Evolutionary conservation across 2,113 vertebrate genomes (phyloP), one percentile per base, ranked within the genome.

Genomic region (Gymnocephalus cernua): DNA sequence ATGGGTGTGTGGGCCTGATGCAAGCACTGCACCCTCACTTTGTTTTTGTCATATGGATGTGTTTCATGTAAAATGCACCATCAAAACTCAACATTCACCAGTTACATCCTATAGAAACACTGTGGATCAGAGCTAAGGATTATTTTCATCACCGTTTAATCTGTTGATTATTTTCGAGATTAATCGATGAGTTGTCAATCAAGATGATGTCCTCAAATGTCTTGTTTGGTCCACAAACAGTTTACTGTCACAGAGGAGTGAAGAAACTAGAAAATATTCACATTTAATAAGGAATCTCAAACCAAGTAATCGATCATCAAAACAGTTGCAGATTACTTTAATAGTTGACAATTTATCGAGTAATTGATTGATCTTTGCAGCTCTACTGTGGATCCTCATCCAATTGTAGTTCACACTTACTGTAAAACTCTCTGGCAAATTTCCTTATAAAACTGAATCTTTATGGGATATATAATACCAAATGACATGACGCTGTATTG

Each of bases 1-100:
- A 35, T 45, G 73, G 32, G 61, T 45, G 74, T 69, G 77, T 79
- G 82, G 72, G 62, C 77, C 57, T 74, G 35, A 32, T 57, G 21
- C 6, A 18, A 50, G 45, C 18, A 54, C 38, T 62, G 18, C 54
- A 67, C 29, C 32, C 59, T 56, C 19, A 70, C 23, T 61, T 63
- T 61, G 10, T 7, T 57, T 65, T 67, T 35, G 10, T 6, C 38
- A 29, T 50, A 3, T 48, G 54, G 12, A 62, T 56, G 21, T 4
- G n/a, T 29, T 58, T 79, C 14, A 65, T 23, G 21, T 54, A 16
- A 72, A 11, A 64, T 32, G 35, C 23, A 59, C 16, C 38, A 56
- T 45, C 13, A 16, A 57, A 47, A 18, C 54, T n/a, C 10, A 21
- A 48, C 44, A 44, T 51, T 35, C 6, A 45, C 27, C 25, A 59